Percentiles rank a stretch among this genome's conserved stretches.
phyloP scores from a whole-genome alignment of 2,888 invertebrate genomes.

The Tachystola acroxantha region DNA sequence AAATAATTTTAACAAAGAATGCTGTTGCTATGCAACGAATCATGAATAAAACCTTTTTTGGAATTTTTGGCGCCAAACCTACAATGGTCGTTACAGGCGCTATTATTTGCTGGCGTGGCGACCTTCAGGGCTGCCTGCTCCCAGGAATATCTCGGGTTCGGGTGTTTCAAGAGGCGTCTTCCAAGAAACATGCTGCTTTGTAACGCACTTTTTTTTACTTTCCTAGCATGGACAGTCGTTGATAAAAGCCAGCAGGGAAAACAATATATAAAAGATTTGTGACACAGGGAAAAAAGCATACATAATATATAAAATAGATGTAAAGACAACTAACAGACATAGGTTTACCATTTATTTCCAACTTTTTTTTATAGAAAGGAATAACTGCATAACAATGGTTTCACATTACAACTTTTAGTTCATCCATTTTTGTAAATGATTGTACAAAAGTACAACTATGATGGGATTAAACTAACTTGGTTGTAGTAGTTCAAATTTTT shows the following conservation, averaged over 20 bases:
- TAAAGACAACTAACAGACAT: too few species aligned
- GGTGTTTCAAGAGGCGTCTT: conserved; percentile 54
- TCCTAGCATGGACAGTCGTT: conserved; percentile 15
- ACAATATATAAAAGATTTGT: too few species aligned
- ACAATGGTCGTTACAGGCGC: conserved; percentile 32
- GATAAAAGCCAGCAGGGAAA: background rate
- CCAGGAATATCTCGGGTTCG: conserved; percentile 47
- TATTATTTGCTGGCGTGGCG: conserved; percentile 46
- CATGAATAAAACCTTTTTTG: conserved; percentile 18
- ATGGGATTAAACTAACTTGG: conserved; percentile 6
- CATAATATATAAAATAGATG: too few species aligned
- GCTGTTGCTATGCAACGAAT: conserved; percentile 28
- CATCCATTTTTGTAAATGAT: conserved; percentile 15
- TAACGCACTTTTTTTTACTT: conserved; percentile 57
- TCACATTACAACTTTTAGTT: too few species aligned
- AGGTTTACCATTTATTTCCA: too few species aligned
- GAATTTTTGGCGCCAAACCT: conserved; percentile 19
- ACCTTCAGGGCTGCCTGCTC: conserved; percentile 54
- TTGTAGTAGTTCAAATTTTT: too few species aligned
- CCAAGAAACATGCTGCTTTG: conserved; percentile 57
- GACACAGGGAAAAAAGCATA: too few species aligned
- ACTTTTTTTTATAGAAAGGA: too few species aligned
- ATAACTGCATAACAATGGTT: too few species aligned
- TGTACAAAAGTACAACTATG: conserved; percentile 8
- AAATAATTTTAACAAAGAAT: conserved; percentile 16